Conservation (phyloP, 2,113 vertebrate species). For the Arvicanthis niloticus region DNA sequence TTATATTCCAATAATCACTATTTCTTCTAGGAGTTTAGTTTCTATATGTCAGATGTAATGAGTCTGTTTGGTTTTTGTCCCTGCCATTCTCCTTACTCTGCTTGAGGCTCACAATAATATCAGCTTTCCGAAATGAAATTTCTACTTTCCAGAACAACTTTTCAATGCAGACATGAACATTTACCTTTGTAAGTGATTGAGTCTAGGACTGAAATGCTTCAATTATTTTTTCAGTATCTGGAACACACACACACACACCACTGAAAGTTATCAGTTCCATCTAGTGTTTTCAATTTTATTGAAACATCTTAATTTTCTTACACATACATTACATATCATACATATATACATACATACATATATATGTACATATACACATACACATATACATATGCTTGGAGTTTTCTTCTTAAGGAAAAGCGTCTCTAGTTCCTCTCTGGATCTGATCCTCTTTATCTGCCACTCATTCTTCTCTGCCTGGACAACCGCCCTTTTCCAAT, state of each 20-base stretch:
- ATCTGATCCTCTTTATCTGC: not conserved
- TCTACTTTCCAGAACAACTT: conserved; percentile 27
- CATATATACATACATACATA: not conserved
- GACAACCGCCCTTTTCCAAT: not conserved
- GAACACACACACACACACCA: not conserved
- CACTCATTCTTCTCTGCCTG: not conserved
- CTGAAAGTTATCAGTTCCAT: not conserved
- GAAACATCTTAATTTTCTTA: not conserved
- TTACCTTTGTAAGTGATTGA: not conserved
- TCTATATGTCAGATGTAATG: not conserved
- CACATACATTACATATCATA: not conserved
- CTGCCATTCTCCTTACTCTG: not conserved
- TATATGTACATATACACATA: not conserved
- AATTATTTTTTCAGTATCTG: conserved; percentile 6
- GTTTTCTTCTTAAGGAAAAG: not conserved
- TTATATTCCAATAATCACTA: not conserved
- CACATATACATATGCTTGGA: not conserved
- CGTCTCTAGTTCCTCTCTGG: not conserved
- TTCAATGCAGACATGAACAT: not conserved
- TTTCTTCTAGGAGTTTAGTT: conserved; percentile 40
- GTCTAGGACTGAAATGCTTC: not conserved
- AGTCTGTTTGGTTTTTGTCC: not conserved
- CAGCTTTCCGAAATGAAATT: not conserved
- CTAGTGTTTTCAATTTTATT: not conserved
- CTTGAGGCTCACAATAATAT: not conserved